Conservation (phyloP, 30 jellyfish, hydroid and myxozoan genomes). For the Pseudorhiza aurosa region DNA sequence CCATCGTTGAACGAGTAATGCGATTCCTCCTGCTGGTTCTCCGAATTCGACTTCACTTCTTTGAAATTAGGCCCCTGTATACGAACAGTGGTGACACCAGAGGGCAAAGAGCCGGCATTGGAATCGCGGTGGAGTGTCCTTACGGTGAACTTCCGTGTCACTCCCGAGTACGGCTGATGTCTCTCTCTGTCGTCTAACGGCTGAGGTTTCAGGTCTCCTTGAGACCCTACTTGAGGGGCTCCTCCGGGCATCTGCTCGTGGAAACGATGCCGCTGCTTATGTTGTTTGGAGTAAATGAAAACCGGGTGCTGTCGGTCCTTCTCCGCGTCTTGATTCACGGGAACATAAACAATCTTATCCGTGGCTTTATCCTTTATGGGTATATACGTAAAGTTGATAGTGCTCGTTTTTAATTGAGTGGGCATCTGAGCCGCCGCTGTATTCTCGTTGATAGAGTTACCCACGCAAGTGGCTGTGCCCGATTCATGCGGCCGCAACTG, state of each 20-base stretch:
- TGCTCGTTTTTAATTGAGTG: neutral
- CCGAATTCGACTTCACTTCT: neutral
- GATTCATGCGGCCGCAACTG: constrained; percentile 7
- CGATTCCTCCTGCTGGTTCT: constrained; percentile 12
- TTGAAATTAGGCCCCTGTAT: constrained; percentile 74
- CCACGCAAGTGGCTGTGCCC: constrained; percentile 5
- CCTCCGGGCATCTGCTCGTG: constrained; percentile 14
- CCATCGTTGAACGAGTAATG: constrained; percentile 2
- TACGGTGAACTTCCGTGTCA: constrained; percentile 62
- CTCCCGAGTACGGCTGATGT: constrained; percentile 51
- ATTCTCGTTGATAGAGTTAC: neutral
- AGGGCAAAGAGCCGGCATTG: constrained; percentile 20
- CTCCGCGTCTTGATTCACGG: constrained; percentile 40
- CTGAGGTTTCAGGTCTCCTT: neutral
- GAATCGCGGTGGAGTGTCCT: constrained; percentile 58
- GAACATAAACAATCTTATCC: constrained; percentile 86
- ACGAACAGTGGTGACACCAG: constrained; percentile 83
- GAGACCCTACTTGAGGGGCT: constrained; percentile 7
- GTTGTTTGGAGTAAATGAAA: constrained; percentile 48
- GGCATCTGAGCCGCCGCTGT: constrained; percentile 16
- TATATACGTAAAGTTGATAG: constrained; percentile 81
- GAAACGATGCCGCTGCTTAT: constrained; percentile 25
- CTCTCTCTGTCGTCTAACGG: constrained; percentile 26
- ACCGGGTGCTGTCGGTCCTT: constrained; percentile 31
- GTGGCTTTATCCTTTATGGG: constrained; percentile 82